Percentiles rank a stretch among this genome's conserved stretches.
Conservation (phyloP, 2,113 vertebrate species). For the Tachycineta bicolor region DNA sequence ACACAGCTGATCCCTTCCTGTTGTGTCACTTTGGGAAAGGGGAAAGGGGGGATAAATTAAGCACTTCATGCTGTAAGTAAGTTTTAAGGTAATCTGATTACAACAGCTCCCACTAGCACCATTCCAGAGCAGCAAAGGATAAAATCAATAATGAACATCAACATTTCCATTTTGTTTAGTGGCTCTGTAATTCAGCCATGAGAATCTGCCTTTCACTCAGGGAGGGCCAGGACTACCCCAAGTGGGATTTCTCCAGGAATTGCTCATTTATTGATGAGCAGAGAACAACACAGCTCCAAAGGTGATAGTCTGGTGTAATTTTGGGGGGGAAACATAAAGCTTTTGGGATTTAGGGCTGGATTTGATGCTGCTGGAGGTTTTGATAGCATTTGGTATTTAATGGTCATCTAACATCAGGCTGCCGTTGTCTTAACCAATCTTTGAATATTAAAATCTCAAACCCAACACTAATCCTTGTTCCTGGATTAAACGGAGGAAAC, state of each 20-base stretch:
- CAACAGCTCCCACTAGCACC: slow-evolving; percentile 27
- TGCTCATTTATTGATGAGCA: neutral
- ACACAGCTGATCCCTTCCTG: neutral
- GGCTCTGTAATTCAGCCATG: neutral
- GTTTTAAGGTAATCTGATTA: slow-evolving; percentile 27
- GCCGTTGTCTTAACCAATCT: neutral
- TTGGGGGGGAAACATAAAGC: neutral
- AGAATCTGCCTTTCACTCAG: neutral
- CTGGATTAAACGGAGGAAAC: neutral
- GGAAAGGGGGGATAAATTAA: neutral
- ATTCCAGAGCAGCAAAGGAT: neutral
- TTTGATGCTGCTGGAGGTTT: neutral
- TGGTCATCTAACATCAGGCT: neutral
- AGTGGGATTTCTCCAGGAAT: neutral
- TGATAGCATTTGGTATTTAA: neutral
- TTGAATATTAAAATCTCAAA: neutral
- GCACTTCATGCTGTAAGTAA: neutral
- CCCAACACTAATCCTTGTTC: neutral
- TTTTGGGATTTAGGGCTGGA: neutral
- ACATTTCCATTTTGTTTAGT: slow-evolving; percentile 6
- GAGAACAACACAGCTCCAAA: neutral
- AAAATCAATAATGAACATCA: slow-evolving; percentile 34
- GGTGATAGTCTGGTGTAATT: neutral
- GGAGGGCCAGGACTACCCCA: neutral
- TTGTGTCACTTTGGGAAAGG: neutral